phyloP scores from a whole-genome alignment of 2,113 vertebrate species.

The Ameiurus melas region DNA sequence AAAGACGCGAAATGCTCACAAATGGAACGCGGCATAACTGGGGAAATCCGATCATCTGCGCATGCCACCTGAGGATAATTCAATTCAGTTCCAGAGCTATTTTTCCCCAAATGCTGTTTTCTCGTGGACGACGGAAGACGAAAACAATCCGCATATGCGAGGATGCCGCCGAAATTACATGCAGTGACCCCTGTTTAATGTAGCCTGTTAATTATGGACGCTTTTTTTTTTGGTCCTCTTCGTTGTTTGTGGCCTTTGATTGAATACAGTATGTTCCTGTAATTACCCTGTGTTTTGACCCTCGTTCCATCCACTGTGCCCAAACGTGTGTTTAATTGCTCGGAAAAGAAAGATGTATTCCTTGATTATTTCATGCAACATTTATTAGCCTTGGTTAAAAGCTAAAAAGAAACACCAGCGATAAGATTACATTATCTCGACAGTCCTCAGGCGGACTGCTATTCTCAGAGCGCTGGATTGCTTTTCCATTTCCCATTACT shows the following conservation, averaged over 20 bases:
- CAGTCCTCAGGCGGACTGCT: slow-evolving; percentile 10
- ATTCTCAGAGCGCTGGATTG: slow-evolving; percentile 25
- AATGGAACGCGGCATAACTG: no score
- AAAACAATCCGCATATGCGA: not conserved
- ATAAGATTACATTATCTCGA: slow-evolving; percentile 39
- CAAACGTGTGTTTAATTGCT: slow-evolving; percentile 56
- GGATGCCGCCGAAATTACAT: not conserved
- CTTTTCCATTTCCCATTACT: slow-evolving; percentile 32
- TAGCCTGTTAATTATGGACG: slow-evolving; percentile 34
- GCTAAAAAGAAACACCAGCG: slow-evolving; percentile 33
- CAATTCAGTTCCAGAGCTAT: not conserved
- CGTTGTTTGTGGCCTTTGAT: slow-evolving; percentile 47
- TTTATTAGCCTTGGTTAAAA: slow-evolving; percentile 51
- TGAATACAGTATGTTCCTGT: slow-evolving; percentile 25
- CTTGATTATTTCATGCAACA: slow-evolving; percentile 56
- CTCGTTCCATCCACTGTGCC: slow-evolving; percentile 39
- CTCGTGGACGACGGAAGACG: no score
- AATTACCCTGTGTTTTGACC: slow-evolving; percentile 52
- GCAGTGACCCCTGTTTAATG: slow-evolving; percentile 32
- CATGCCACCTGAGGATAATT: not conserved
- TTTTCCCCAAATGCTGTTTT: no score
- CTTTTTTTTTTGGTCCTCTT: slow-evolving; percentile 26
- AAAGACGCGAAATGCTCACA: not conserved
- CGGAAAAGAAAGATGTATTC: slow-evolving; percentile 55
- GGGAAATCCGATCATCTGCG: not conserved